phyloP scores from a whole-genome alignment of 2,888 invertebrate genomes.

The Hofmannophila pseudospretella region DNA sequence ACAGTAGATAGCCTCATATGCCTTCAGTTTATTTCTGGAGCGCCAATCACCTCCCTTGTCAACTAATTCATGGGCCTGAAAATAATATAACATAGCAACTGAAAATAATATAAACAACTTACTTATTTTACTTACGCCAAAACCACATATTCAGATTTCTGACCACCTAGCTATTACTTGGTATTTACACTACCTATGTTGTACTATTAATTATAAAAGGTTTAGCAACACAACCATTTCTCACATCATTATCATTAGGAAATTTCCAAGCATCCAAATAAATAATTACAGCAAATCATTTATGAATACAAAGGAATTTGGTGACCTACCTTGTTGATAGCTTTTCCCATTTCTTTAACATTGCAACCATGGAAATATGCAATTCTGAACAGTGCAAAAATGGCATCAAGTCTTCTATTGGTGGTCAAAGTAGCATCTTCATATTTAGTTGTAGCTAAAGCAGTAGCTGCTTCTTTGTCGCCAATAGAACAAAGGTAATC shows the following conservation, averaged over 20 bases:
- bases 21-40: constrained; percentile 96
- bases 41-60: constrained; percentile 99
- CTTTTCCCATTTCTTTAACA: constrained; percentile 77
- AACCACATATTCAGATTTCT: too few species aligned
- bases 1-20: constrained; percentile 97
- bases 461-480: constrained; percentile 72
- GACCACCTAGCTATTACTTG: too few species aligned
- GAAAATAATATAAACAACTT: too few species aligned
- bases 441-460: constrained; percentile 70
- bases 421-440: constrained; percentile 76
- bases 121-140: too few species aligned
- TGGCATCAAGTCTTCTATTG: constrained; percentile 74
- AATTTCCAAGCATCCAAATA: too few species aligned
- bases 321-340: constrained; percentile 77
- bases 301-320: too few species aligned
- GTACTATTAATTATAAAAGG: too few species aligned
- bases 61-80: constrained; percentile 81
- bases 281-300: too few species aligned
- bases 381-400: constrained; percentile 76
- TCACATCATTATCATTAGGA: too few species aligned
- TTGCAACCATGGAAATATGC: constrained; percentile 79
- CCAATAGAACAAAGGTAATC: constrained; percentile 77
- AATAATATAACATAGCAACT: too few species aligned
- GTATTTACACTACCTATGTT: too few species aligned
- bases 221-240: too few species aligned